phyloP scores from a whole-genome alignment of 2,888 invertebrate species.

The Cantharis lateralis region DNA sequence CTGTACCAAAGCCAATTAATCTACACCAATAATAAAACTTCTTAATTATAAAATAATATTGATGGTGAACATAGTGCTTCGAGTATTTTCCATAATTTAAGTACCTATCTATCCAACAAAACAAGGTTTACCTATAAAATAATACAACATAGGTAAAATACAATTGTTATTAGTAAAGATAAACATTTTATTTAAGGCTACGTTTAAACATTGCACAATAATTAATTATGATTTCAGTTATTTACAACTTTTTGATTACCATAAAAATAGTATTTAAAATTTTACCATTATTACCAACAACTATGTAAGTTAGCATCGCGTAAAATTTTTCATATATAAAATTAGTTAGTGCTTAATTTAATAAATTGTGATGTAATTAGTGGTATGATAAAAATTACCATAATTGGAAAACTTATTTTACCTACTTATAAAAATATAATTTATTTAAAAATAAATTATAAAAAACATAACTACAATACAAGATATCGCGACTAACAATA shows the following conservation, averaged over 20 bases:
- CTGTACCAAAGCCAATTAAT: neutral
- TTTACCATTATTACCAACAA: neutral
- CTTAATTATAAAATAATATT: neutral
- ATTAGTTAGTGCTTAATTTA: neutral
- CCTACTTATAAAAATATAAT: conserved; percentile 1
- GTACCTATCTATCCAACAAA: neutral
- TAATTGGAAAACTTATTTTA: neutral
- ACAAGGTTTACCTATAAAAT: neutral
- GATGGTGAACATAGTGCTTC: neutral
- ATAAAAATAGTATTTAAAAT: conserved; percentile 25
- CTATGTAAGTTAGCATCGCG: neutral
- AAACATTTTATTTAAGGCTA: conserved; percentile 14
- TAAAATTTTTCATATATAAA: neutral
- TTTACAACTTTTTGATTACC: conserved; percentile 26
- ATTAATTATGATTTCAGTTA: conserved; percentile 20
- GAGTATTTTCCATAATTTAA: neutral
- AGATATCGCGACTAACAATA: neutral
- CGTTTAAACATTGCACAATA: conserved; percentile 25
- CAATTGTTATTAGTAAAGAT: neutral
- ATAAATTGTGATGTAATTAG: neutral
- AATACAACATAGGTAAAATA: neutral
- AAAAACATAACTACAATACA: neutral
- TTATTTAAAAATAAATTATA: conserved; percentile 1
- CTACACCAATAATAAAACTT: neutral
- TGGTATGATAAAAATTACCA: neutral